A percentile compares a stretch with the other conserved stretches of the same genome.
These are phyloP conservation scores for Caenorhabditis latens DNA, from an alignment of 1,140 invertebrate species.

Conservation along the genomic window DNA sequence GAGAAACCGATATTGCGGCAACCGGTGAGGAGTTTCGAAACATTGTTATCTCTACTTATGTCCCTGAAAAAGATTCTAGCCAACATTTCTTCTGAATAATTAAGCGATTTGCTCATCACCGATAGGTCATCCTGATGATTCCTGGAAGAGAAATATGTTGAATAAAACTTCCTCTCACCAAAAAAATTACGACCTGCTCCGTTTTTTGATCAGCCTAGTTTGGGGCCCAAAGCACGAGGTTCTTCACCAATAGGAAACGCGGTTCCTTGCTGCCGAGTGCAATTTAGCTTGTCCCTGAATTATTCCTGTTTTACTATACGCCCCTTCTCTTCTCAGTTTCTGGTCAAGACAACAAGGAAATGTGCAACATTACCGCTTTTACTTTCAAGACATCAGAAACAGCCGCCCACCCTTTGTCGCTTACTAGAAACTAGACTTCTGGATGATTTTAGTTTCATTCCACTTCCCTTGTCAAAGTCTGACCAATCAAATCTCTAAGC, in stretches of 20 bases:
- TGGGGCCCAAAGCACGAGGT: background rate
- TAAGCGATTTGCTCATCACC: background rate
- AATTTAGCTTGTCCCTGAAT: constrained; percentile 26
- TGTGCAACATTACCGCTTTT: constrained; percentile 12
- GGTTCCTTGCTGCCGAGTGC: background rate
- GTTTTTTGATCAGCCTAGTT: constrained; percentile 36
- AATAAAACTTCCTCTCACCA: background rate
- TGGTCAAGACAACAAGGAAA: constrained; percentile 40
- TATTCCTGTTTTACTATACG: constrained; percentile 26
- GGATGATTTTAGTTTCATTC: no score
- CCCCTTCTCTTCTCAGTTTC: background rate
- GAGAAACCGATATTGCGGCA: no score
- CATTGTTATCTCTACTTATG: no score
- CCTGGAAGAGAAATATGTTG: background rate
- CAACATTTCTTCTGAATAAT: no score
- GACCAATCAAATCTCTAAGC: constrained; percentile 1
- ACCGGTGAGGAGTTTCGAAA: no score
- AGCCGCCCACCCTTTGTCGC: background rate
- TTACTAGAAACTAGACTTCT: background rate
- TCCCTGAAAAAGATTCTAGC: no score
- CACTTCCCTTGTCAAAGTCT: background rate
- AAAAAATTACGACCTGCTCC: background rate
- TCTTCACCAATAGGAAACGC: constrained; percentile 24
- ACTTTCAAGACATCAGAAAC: constrained; percentile 6
- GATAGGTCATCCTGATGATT: background rate